A percentile compares a stretch with the other conserved stretches of the same genome.
Conservation (phyloP, 2,888 invertebrate species). For the Hirtodrosophila confusa region DNA sequence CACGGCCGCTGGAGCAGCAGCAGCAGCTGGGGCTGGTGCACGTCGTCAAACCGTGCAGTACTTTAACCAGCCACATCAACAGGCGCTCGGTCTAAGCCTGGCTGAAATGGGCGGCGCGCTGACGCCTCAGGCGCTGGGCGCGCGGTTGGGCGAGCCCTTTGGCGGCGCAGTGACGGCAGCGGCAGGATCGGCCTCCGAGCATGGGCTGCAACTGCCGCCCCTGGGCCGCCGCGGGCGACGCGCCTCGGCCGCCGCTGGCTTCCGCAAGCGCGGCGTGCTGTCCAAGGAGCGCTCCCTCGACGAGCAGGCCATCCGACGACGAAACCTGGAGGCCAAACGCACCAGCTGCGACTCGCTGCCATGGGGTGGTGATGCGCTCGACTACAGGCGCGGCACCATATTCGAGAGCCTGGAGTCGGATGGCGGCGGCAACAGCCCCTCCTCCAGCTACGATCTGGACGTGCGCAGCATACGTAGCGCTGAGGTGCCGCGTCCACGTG, state of each 20-base stretch:
- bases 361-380: conserved; percentile 81
- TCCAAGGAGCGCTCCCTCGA: conserved; percentile 84
- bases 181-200: conserved; percentile 33
- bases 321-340: conserved; percentile 85
- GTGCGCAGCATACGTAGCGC: conserved; percentile 82
- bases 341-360: conserved; percentile 84
- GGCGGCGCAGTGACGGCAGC: conserved; percentile 78
- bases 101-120: conserved; percentile 84
- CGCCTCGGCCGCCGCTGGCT: conserved; percentile 81
- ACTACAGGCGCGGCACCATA: conserved; percentile 82
- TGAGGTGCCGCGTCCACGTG: conserved; percentile 59
- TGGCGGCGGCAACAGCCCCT: conserved; percentile 57
- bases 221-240: conserved; percentile 81
- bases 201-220: conserved; percentile 75
- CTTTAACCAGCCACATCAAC: conserved; percentile 78
- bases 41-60: conserved; percentile 84
- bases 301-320: conserved; percentile 85
- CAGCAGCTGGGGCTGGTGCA: conserved; percentile 50
- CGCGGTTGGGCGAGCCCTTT: conserved; percentile 84
- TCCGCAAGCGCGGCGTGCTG: conserved; percentile 82
- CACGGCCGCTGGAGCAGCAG: conserved; percentile 3
- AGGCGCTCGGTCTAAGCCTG: conserved; percentile 67
- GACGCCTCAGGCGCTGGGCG: conserved; percentile 69
- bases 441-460: conserved; percentile 70
- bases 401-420: conserved; percentile 84